Evolutionary conservation across 2,113 vertebrate genomes (phyloP).

Genomic region (Pluvianellus socialis): DNA sequence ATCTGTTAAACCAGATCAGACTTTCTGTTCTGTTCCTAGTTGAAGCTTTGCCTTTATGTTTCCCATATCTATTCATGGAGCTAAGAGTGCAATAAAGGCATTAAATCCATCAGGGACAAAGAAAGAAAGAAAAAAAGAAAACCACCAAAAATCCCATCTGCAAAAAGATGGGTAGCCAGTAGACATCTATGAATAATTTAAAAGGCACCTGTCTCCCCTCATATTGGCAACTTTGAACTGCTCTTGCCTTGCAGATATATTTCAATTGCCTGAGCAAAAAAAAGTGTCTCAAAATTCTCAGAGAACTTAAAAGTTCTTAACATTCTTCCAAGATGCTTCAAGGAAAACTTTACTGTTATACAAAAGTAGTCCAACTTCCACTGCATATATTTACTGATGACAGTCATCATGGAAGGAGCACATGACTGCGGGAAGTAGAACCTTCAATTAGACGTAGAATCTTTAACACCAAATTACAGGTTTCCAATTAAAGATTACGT

Average conservation of each 20-base stretch:
- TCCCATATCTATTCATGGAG: constrained; percentile 38
- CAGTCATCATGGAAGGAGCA: neutral
- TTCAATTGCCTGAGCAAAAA: constrained; percentile 21
- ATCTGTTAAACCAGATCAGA: constrained; percentile 23
- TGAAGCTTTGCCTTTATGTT: constrained; percentile 40
- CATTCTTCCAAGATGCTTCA: neutral
- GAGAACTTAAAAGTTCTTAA: neutral
- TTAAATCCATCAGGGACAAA: constrained; percentile 7
- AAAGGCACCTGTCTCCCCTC: constrained; percentile 26
- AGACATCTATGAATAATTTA: constrained; percentile 62
- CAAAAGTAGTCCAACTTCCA: neutral
- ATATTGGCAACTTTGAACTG: constrained; percentile 53
- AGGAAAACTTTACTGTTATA: neutral
- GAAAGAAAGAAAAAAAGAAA: neutral
- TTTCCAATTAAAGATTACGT: neutral
- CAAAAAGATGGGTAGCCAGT: constrained; percentile 15
- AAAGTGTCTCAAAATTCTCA: neutral
- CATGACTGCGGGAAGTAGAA: neutral
- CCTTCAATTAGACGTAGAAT: neutral
- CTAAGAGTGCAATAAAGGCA: constrained; percentile 26
- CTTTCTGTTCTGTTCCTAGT: neutral
- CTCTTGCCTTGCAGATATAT: constrained; percentile 36
- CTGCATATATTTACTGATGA: neutral
- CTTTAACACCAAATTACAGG: neutral
- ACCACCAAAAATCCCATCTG: neutral